phyloP scores from a whole-genome alignment of 2,888 invertebrate species.

The Drosophila greeni region DNA sequence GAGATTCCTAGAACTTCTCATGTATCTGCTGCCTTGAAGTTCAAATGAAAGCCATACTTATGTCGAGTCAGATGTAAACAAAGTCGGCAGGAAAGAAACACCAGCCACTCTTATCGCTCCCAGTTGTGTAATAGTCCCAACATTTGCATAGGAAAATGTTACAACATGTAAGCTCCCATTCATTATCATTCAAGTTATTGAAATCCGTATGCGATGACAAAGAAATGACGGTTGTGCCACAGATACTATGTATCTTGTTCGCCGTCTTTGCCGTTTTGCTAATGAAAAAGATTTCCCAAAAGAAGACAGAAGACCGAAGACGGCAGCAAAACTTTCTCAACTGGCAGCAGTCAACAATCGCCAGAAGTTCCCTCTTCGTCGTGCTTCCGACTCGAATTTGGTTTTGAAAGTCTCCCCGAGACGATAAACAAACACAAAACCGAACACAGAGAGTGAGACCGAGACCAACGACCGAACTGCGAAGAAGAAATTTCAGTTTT shows the following conservation, averaged over 20 bases:
- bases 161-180: conserved; percentile 21
- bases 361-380: conserved; percentile 31
- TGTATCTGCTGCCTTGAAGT: conserved; percentile 8
- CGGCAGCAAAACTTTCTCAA: conserved; percentile 39
- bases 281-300: conserved; percentile 44
- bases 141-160: conserved; percentile 36
- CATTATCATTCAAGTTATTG: conserved; percentile 27
- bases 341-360: conserved; percentile 16
- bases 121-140: conserved; percentile 11
- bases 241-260: conserved; percentile 1
- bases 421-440: conserved; percentile 64
- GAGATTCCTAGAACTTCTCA: conserved; percentile 28
- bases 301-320: conserved; percentile 9
- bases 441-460: conserved; percentile 33
- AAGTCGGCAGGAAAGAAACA: conserved; percentile 1
- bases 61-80: conserved; percentile 39
- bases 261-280: conserved; percentile 32
- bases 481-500: conserved; percentile 48
- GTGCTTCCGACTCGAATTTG: conserved; percentile 31
- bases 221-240: conserved; percentile 31
- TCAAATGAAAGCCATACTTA: conserved; percentile 14
- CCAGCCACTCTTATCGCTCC: conserved; percentile 21
- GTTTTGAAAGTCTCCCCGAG: conserved; percentile 67
- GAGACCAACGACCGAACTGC: conserved; percentile 45
- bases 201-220: conserved; percentile 35